Percentiles rank a stretch among this genome's conserved stretches.
Evolutionary conservation across 2,797 vertebrate species (phyloP).

Genomic region (Manis pentadactyla): DNA sequence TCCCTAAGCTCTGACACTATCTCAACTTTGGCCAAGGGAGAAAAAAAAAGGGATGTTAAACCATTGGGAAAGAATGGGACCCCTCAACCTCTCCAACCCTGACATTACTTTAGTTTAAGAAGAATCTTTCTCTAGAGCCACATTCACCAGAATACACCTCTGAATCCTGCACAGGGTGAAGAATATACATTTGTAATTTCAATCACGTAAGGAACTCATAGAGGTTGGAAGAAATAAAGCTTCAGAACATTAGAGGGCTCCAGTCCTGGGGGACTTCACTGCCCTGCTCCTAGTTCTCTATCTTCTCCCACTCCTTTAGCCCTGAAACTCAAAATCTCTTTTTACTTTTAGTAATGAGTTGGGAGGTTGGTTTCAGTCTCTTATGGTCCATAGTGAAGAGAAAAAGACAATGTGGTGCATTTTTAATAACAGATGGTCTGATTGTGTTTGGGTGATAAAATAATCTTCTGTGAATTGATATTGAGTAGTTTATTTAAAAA

Average conservation of each 20-base stretch:
- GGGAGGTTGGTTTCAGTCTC: neutral
- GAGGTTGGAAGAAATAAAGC: slow-evolving; percentile 34
- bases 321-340: neutral
- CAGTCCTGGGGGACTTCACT: neutral
- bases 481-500: neutral
- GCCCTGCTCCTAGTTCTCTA: neutral
- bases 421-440: slow-evolving; percentile 9
- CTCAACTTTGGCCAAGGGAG: neutral
- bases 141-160: neutral
- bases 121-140: neutral
- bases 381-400: neutral
- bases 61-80: neutral
- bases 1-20: neutral
- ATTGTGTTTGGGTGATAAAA: slow-evolving; percentile 53
- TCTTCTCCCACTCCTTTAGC: neutral
- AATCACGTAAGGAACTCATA: neutral
- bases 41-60: neutral
- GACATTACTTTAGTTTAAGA: slow-evolving; percentile 1
- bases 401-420: slow-evolving; percentile 5
- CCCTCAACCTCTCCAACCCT: neutral
- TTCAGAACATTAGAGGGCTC: neutral
- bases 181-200: slow-evolving; percentile 20
- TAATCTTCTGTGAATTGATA: slow-evolving; percentile 44
- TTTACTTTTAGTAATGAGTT: neutral
- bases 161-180: neutral